Evolutionary conservation across 2,888 invertebrate genomes (phyloP).

Genomic region (Acholoe squamosa): DNA sequence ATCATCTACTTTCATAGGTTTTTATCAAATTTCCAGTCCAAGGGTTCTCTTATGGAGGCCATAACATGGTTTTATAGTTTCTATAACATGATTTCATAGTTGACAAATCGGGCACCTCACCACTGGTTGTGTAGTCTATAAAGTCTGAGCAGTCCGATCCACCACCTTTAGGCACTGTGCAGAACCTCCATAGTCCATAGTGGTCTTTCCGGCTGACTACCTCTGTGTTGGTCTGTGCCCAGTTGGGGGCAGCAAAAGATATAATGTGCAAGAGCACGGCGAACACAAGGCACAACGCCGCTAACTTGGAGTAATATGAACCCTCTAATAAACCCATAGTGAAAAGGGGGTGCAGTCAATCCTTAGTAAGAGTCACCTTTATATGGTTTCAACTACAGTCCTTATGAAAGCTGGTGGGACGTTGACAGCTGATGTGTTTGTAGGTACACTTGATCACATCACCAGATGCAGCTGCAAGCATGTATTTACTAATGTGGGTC

Average conservation of each 20-base stretch:
- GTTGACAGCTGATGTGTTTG: no score
- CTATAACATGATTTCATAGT: no score
- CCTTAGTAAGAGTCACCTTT: no score
- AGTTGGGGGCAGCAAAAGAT: constrained; percentile 70
- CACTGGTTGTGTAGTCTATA: constrained; percentile 70
- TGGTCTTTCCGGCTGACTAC: constrained; percentile 65
- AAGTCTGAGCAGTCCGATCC: constrained; percentile 69
- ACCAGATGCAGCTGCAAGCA: no score
- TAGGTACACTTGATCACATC: no score
- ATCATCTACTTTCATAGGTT: no score
- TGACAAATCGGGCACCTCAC: constrained; percentile 61
- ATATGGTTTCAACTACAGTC: no score
- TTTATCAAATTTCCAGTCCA: no score
- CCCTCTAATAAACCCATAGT: constrained; percentile 54
- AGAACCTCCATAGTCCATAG: constrained; percentile 71
- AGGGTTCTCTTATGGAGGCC: no score
- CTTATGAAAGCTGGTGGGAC: no score
- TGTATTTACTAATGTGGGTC: no score
- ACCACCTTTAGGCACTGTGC: constrained; percentile 68
- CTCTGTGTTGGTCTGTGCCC: constrained; percentile 67
- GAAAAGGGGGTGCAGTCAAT: background rate
- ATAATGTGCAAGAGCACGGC: constrained; percentile 71
- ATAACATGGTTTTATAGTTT: no score
- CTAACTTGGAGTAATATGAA: constrained; percentile 62
- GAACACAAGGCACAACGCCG: constrained; percentile 60